Percentiles rank a stretch among this genome's conserved stretches.
Evolutionary conservation across 2,113 vertebrate species (phyloP).

Genomic region (Microcebus lehilahytsara): DNA sequence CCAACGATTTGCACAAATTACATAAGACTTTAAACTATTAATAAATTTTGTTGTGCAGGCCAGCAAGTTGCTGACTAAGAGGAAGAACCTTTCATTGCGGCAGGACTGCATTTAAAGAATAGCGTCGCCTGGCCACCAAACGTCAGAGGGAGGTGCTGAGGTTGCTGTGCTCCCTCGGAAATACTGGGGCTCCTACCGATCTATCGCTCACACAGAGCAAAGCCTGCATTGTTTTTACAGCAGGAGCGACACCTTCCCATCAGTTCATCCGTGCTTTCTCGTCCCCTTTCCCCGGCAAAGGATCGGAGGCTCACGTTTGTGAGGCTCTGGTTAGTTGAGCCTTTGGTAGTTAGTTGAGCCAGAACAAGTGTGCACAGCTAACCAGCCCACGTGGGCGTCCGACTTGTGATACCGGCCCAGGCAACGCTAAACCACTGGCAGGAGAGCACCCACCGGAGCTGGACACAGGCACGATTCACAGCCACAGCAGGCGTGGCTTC

Average conservation of each 20-base stretch:
- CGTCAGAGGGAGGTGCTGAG: no score
- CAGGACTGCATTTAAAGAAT: not conserved
- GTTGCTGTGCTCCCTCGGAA: not conserved
- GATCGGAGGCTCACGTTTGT: not conserved
- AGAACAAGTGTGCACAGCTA: not conserved
- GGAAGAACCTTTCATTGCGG: not conserved
- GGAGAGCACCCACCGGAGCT: not conserved
- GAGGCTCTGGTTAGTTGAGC: not conserved
- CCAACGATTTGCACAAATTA: not conserved
- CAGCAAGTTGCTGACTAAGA: not conserved
- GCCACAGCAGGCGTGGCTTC: not conserved
- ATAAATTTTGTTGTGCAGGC: not conserved
- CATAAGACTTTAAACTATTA: not conserved
- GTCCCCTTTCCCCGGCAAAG: constrained; percentile 67
- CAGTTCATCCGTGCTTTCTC: constrained; percentile 77
- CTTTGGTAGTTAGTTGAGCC: not conserved
- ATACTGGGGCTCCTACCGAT: not conserved
- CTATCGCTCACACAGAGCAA: fast-evolving
- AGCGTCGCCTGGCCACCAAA: not conserved
- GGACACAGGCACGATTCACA: not conserved
- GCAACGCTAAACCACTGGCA: not conserved
- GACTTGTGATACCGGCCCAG: not conserved
- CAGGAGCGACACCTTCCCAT: not conserved
- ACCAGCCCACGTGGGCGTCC: not conserved
- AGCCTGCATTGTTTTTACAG: not conserved